These are phyloP conservation scores for Bruchidius siliquastri DNA, from an alignment of 2,888 invertebrate genomes.

Conservation along the genomic window DNA sequence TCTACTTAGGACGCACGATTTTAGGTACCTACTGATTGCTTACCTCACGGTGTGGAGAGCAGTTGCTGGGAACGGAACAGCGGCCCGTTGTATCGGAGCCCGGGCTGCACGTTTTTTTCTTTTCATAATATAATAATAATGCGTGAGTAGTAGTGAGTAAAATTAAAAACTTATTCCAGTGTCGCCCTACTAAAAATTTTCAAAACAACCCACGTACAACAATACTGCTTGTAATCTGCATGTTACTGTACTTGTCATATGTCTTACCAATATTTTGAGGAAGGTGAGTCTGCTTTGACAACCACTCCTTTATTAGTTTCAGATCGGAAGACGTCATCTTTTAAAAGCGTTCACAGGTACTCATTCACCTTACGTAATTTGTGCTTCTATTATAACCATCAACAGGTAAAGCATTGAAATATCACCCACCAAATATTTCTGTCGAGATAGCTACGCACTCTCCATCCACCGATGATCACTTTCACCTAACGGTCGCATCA, in stretches of 20 bases:
- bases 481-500: not conserved
- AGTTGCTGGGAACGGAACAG: no score
- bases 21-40: no score
- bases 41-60: no score
- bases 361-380: not conserved
- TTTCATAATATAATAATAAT: no score
- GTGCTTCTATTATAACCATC: no score
- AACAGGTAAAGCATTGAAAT: not conserved
- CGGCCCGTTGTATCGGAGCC: no score
- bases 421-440: not conserved
- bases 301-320: slow-evolving; percentile 54
- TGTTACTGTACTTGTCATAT: no score
- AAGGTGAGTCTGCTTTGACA: slow-evolving; percentile 60
- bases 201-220: not conserved
- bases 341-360: not conserved
- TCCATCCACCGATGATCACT: not conserved
- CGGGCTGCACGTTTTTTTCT: no score
- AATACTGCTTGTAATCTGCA: not conserved
- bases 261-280: slow-evolving; percentile 62
- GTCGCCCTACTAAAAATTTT: no score
- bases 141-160: not conserved
- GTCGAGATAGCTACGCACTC: no score
- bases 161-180: no score
- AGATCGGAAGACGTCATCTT: slow-evolving; percentile 38
- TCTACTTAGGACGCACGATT: no score